These are phyloP conservation scores for Microctonus brassicae DNA, from an alignment of 2,888 invertebrate species.

Conservation along the genomic window DNA sequence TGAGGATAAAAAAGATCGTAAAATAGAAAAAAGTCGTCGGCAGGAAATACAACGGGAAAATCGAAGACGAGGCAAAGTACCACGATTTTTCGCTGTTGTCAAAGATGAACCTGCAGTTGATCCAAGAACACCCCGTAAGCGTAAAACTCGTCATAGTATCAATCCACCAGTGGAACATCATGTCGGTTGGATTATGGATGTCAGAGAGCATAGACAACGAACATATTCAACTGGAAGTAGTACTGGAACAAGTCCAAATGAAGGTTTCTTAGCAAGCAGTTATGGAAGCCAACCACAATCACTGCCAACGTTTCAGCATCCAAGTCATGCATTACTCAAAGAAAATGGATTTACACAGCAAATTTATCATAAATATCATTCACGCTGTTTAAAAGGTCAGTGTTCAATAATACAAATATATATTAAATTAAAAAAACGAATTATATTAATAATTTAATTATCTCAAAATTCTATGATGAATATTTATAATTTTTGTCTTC, in stretches of 20 bases:
- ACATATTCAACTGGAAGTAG: slow-evolving; percentile 86
- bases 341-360: slow-evolving; percentile 99
- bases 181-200: slow-evolving; percentile 98
- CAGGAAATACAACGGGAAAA: slow-evolving; percentile 53
- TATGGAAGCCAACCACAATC: slow-evolving; percentile 87
- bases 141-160: slow-evolving; percentile 91
- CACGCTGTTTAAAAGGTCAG: slow-evolving; percentile 90
- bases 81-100: slow-evolving; percentile 94
- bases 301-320: slow-evolving; percentile 94
- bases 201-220: slow-evolving; percentile 84
- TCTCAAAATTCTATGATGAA: slow-evolving; percentile 53
- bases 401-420: slow-evolving; percentile 7
- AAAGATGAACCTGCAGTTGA: slow-evolving; percentile 80
- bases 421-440: no score
- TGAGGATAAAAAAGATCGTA: slow-evolving; percentile 57
- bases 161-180: slow-evolving; percentile 96
- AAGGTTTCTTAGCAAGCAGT: slow-evolving; percentile 77
- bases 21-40: slow-evolving; percentile 53
- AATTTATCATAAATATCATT: slow-evolving; percentile 96
- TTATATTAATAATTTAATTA: slow-evolving; percentile 29
- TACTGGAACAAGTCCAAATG: slow-evolving; percentile 82
- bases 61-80: slow-evolving; percentile 72
- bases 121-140: slow-evolving; percentile 82
- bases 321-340: slow-evolving; percentile 92
- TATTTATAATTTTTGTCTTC: slow-evolving; percentile 61